phyloP scores from a whole-genome alignment of 2,888 invertebrate genomes.

The Kryphioiulus occultus region DNA sequence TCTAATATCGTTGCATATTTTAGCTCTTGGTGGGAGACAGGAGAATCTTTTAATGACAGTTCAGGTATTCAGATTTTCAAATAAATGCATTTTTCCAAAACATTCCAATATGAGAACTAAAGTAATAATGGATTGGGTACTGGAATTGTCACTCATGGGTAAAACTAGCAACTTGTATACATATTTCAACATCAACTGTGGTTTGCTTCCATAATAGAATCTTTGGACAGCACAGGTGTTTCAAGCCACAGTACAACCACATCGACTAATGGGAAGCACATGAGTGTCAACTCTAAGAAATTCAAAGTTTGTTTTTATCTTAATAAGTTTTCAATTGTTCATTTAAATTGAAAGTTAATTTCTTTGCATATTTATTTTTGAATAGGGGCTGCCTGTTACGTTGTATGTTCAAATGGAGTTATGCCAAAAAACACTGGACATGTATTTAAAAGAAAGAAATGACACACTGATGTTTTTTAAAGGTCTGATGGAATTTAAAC shows the following conservation, averaged over 20 bases:
- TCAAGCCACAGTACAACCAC: neutral
- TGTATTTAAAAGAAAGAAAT: conserved; percentile 33
- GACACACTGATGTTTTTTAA: neutral
- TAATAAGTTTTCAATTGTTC: neutral
- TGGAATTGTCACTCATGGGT: too few relatives aligned
- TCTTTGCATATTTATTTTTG: neutral
- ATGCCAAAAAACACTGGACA: neutral
- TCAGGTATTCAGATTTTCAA: neutral
- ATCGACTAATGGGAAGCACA: neutral
- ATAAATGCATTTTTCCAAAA: neutral
- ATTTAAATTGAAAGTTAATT: neutral
- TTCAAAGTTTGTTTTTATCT: neutral
- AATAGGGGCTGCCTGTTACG: neutral
- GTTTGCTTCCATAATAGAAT: neutral
- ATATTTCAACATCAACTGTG: neutral
- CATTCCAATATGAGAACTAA: too few relatives aligned
- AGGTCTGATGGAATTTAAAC: neutral
- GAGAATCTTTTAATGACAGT: neutral
- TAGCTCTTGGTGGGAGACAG: conserved; percentile 24
- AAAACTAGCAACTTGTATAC: neutral
- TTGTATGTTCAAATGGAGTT: conserved; percentile 45
- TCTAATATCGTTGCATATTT: conserved; percentile 10
- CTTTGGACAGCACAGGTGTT: neutral
- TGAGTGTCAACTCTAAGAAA: neutral
- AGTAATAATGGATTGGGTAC: too few relatives aligned